These are phyloP conservation scores for Aphelocoma californica DNA, from an alignment of 2,797 vertebrate genomes.

Conservation along the genomic window DNA sequence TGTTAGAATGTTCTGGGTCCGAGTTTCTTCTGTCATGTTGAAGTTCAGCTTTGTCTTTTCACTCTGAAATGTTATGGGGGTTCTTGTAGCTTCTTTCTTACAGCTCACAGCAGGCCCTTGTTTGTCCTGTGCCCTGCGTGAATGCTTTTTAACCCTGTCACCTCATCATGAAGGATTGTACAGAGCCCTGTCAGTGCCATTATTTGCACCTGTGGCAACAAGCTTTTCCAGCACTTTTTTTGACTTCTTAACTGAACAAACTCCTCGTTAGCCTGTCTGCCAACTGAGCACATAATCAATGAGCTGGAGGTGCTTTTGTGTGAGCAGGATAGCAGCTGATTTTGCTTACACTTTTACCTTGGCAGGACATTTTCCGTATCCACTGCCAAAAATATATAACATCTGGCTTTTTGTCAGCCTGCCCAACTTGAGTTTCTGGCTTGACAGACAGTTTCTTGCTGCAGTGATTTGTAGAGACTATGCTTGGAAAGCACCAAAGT, in stretches of 20 bases:
- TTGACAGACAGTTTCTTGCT: neutral
- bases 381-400: constrained; percentile 34
- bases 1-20: neutral
- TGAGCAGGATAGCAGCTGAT: constrained; percentile 31
- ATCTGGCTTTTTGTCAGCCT: constrained; percentile 16
- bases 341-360: constrained; percentile 55
- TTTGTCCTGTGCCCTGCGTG: neutral
- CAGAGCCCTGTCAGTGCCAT: neutral
- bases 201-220: constrained; percentile 33
- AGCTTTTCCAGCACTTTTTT: constrained; percentile 19
- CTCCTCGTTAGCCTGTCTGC: neutral
- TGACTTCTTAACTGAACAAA: constrained; percentile 24
- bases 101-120: neutral
- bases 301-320: constrained; percentile 51
- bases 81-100: neutral
- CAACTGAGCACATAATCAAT: constrained; percentile 21
- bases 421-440: neutral
- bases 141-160: neutral
- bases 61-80: neutral
- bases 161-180: neutral
- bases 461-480: neutral
- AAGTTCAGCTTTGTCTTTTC: constrained; percentile 5
- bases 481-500: neutral
- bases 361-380: constrained; percentile 50
- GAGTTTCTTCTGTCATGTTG: neutral